phyloP scores from a whole-genome alignment of 1,140 invertebrate species.

The Magallana ariakensis region DNA sequence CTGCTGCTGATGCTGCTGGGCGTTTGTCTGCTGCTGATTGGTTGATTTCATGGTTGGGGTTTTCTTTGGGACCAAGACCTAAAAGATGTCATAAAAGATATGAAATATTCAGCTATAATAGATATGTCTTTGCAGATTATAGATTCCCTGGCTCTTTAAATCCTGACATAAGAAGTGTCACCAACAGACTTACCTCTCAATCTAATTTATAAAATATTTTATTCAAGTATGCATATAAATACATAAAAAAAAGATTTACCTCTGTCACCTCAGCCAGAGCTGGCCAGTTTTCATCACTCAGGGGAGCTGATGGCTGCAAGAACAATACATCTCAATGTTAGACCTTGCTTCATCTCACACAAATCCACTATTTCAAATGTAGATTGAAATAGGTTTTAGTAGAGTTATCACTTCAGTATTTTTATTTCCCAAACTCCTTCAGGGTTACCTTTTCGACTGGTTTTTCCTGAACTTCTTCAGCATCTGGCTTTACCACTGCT shows the following conservation, averaged over 20 bases:
- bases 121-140: too few species aligned
- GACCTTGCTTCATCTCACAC: too few species aligned
- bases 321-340: background rate
- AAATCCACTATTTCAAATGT: too few species aligned
- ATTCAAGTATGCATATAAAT: too few species aligned
- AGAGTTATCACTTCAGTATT: too few species aligned
- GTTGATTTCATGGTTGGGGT: background rate
- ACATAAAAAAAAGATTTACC: conserved; percentile 48
- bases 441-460: background rate
- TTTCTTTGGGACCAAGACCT: conserved; percentile 10
- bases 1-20: conserved; percentile 3
- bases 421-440: too few species aligned
- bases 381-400: too few species aligned
- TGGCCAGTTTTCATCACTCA: conserved; percentile 85
- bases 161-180: too few species aligned
- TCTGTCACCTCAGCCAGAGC: conserved; percentile 84
- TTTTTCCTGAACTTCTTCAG: background rate
- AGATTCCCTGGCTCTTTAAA: too few species aligned
- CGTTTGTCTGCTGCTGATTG: background rate
- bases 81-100: background rate
- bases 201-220: too few species aligned
- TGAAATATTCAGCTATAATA: too few species aligned
- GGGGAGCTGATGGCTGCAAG: conserved; percentile 57
- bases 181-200: too few species aligned
- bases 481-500: background rate